phyloP scores from a whole-genome alignment of 37 sponge, comb jelly and placozoan species.

The Ephydatia muelleri region DNA sequence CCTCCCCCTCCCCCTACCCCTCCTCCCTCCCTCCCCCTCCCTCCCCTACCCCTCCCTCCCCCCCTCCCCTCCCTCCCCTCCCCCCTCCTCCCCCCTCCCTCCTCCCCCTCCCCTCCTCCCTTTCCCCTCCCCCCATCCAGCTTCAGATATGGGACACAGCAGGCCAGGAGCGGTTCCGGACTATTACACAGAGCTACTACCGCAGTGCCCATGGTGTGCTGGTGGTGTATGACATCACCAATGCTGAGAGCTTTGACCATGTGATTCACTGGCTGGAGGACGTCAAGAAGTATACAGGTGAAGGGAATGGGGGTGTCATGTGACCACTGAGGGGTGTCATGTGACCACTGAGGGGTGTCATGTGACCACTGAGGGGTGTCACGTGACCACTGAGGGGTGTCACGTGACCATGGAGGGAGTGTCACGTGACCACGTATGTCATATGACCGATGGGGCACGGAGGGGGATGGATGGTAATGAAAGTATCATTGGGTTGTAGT shows the following conservation, averaged over 20 bases:
- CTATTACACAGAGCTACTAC: slow-evolving; percentile 92
- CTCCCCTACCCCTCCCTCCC: not conserved
- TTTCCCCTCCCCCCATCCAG: slow-evolving; percentile 25
- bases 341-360: too few relatives aligned
- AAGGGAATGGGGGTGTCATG: not conserved
- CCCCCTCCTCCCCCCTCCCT: not conserved
- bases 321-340: too few relatives aligned
- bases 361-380: too few relatives aligned
- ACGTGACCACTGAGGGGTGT: too few relatives aligned
- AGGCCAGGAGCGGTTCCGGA: slow-evolving; percentile 90
- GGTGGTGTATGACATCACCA: slow-evolving; percentile 83
- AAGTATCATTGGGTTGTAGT: too few relatives aligned
- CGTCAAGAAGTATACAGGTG: slow-evolving; percentile 75
- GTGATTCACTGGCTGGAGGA: slow-evolving; percentile 82
- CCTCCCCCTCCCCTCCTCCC: slow-evolving; percentile 1
- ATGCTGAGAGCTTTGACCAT: slow-evolving; percentile 69
- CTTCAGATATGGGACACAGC: slow-evolving; percentile 94
- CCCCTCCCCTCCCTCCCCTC: not conserved
- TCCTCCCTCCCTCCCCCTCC: not conserved
- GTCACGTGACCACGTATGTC: too few relatives aligned
- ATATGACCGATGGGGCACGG: too few relatives aligned
- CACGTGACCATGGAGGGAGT: too few relatives aligned
- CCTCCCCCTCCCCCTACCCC: not conserved
- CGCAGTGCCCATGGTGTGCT: slow-evolving; percentile 80
- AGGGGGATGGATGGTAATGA: too few relatives aligned